Evolutionary conservation across 2,888 invertebrate genomes (phyloP).

Genomic region (Plebejus argus): DNA sequence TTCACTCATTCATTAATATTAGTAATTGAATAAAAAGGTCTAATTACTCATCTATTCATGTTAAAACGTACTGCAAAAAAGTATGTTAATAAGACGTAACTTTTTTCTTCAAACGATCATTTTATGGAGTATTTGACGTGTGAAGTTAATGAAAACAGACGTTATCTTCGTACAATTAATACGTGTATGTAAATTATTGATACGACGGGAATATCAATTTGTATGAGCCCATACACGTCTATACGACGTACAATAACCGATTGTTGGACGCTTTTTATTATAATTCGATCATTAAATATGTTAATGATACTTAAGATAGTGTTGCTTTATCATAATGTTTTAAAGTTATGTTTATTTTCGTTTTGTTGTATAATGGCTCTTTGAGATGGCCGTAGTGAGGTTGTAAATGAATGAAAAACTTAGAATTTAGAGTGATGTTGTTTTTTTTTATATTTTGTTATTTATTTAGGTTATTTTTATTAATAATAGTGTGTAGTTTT

Average conservation of each 20-base stretch:
- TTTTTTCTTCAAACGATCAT: neutral
- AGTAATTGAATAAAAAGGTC: no score
- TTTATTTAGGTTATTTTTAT: neutral
- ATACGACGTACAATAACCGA: constrained; percentile 35
- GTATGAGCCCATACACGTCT: constrained; percentile 31
- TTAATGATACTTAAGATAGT: constrained; percentile 13
- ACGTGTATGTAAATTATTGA: constrained; percentile 39
- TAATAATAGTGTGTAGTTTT: no score
- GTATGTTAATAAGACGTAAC: neutral
- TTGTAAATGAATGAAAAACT: neutral
- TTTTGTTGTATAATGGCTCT: neutral
- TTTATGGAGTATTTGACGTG: constrained; percentile 10
- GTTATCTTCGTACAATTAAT: constrained; percentile 35
- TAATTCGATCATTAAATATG: constrained; percentile 27
- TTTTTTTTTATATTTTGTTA: neutral
- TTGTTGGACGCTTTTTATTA: constrained; percentile 25
- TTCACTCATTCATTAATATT: no score
- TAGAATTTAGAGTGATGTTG: no score
- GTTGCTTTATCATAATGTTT: neutral
- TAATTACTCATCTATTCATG: no score
- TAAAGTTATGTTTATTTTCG: neutral
- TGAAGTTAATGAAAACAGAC: constrained; percentile 1
- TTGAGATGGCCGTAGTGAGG: neutral
- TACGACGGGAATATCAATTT: constrained; percentile 39
- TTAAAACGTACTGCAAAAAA: neutral